Evolutionary conservation across 2,113 vertebrate species (phyloP).

Genomic region (Dicentrarchus labrax): DNA sequence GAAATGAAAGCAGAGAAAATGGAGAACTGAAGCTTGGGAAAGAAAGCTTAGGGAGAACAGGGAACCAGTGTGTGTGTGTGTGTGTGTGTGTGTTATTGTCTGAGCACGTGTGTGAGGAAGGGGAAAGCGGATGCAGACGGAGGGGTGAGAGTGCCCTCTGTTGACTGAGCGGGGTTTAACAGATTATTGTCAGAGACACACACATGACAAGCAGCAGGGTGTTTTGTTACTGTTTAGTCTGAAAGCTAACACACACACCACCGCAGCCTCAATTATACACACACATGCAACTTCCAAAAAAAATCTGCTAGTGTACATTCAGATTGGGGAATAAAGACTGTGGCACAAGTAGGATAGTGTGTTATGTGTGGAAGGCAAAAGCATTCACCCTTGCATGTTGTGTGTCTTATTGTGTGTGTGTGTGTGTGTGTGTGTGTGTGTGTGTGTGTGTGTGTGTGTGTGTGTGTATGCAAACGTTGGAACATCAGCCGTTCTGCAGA

Average conservation of each 20-base stretch:
- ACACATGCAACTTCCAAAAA: neutral
- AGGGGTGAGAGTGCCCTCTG: slow-evolving; percentile 77
- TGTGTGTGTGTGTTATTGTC: slow-evolving; percentile 10
- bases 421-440: slow-evolving; percentile 19
- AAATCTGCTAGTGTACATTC: neutral
- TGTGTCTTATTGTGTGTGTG: too few species aligned
- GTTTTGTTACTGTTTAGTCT: slow-evolving; percentile 47
- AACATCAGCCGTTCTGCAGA: slow-evolving; percentile 56
- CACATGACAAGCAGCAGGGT: neutral
- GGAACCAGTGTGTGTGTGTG: slow-evolving; percentile 24
- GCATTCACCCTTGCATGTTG: neutral
- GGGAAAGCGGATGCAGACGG: slow-evolving; percentile 19
- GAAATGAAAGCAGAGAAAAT: slow-evolving; percentile 43
- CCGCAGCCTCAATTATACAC: slow-evolving; percentile 3
- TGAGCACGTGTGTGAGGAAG: slow-evolving; percentile 3
- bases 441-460: neutral
- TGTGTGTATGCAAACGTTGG: slow-evolving; percentile 9
- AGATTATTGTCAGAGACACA: neutral
- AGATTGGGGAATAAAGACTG: neutral
- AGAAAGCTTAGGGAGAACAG: slow-evolving; percentile 15
- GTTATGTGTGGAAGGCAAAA: neutral
- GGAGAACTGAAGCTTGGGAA: slow-evolving; percentile 33
- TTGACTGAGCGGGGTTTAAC: slow-evolving; percentile 45
- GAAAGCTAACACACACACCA: slow-evolving; percentile 4
- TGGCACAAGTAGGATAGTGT: neutral